Base-by-base conservation (phyloP, 2,888 invertebrate species). In the Melanotus villosus region DNA sequence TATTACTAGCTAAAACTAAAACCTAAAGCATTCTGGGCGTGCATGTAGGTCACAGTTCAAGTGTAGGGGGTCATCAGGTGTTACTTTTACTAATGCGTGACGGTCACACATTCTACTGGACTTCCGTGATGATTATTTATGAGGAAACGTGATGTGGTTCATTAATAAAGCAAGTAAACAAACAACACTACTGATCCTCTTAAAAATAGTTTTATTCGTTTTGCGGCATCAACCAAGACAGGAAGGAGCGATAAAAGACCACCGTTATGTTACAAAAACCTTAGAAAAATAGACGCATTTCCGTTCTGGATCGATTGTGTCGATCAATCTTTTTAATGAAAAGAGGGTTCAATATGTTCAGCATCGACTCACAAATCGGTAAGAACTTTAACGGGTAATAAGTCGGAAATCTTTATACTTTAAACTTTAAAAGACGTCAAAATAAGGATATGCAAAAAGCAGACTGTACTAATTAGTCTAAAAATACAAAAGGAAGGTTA, bases 1-100 rank as follows among this genome's bases (percentile, higher is more conserved):
- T 12, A 23, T 47, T 12, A 23, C 47, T 23, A 47, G 47, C 23
- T 47, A 2, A n/a, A n/a, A n/a, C n/a, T n/a, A 14, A 47, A 21
- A n/a, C n/a, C n/a, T 23, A 23, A n/a, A 19, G 21, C 16, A 21
- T 45, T 45, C 50, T 32, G 18, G 34, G 12, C 2, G n/a, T 41
- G 18, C 41, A 57, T 38, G 32, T 57, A 26, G 57, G 57, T 38
- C 41, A 57, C 12, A 57, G 57, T 57, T 57, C 57, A 57, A 57
- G 57, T 41, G 36, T 19, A 47, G 38, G 34, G 19, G 57, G 36
- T 57, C 57, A 57, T 57, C 57, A 41, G 57, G 57, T 57, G 19
- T 10, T 18, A 9, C 19, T 57, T 23, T 38, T 14, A 52, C 16
- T 34, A 30, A 52, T 14, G 26, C 56, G 54, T 54, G 54, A 54